phyloP scores from a whole-genome alignment of 2,113 vertebrate species.

The Psilopogon haemacephalus region DNA sequence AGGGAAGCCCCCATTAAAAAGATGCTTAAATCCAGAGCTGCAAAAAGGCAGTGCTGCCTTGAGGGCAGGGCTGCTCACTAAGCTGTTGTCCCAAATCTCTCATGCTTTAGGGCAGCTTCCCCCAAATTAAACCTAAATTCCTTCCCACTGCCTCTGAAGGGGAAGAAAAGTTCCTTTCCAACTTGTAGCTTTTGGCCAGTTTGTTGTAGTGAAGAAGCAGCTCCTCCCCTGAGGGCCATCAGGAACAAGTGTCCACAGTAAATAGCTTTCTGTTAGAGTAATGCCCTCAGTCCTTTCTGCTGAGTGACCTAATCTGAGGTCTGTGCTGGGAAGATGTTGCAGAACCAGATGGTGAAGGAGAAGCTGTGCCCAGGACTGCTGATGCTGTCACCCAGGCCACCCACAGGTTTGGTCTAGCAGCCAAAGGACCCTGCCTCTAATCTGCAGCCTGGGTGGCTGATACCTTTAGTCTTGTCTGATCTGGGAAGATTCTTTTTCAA shows the following conservation, averaged over 20 bases:
- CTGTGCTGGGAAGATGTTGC: background rate
- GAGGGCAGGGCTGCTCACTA: background rate
- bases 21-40: background rate
- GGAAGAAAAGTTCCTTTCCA: background rate
- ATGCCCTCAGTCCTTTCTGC: background rate
- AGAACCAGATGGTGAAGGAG: background rate
- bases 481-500: background rate
- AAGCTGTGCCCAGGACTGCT: background rate
- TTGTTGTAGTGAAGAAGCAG: background rate
- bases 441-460: background rate
- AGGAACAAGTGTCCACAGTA: constrained; percentile 25
- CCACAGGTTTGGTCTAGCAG: background rate
- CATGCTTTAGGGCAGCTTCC: background rate
- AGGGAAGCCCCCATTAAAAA: constrained; percentile 24
- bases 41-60: background rate
- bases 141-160: background rate
- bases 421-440: background rate
- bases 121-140: background rate
- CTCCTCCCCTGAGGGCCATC: background rate
- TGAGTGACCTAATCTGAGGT: background rate
- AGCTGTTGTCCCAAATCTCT: background rate
- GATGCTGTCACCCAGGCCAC: background rate
- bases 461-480: background rate
- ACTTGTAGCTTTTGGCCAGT: background rate
- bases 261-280: constrained; percentile 51